Conservation (phyloP, 2,888 invertebrate species). For the Patella ulyssiponensis region DNA sequence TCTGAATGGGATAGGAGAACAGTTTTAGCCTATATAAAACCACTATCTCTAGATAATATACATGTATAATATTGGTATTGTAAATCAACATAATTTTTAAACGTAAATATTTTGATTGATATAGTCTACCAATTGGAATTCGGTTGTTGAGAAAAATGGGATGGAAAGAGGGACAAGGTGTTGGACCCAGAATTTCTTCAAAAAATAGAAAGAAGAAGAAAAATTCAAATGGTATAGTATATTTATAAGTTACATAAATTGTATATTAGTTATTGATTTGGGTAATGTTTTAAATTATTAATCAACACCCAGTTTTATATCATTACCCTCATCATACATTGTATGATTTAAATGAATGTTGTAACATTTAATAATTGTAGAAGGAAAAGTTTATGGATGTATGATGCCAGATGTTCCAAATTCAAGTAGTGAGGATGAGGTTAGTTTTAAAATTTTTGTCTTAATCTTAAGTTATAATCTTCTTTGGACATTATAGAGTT, state of each 20-base stretch:
- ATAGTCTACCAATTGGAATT: slow-evolving; percentile 91
- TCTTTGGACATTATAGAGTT: no score
- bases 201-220: slow-evolving; percentile 51
- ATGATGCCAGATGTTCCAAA: not conserved
- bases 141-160: slow-evolving; percentile 90
- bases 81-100: not conserved
- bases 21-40: no score
- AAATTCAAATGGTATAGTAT: slow-evolving; percentile 12
- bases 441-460: not conserved
- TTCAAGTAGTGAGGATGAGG: not conserved
- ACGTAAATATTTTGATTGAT: slow-evolving; percentile 29
- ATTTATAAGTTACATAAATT: not conserved
- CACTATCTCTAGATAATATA: no score
- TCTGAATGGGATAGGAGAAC: no score
- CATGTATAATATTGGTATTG: no score
- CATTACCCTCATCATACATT: no score
- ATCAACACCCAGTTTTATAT: no score
- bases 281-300: not conserved
- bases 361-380: not conserved
- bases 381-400: not conserved
- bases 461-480: no score
- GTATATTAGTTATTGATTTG: not conserved
- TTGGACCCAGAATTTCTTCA: slow-evolving; percentile 77
- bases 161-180: slow-evolving; percentile 91
- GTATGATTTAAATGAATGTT: not conserved